phyloP scores from a whole-genome alignment of 23 tunicate species.

The Styela clava region DNA sequence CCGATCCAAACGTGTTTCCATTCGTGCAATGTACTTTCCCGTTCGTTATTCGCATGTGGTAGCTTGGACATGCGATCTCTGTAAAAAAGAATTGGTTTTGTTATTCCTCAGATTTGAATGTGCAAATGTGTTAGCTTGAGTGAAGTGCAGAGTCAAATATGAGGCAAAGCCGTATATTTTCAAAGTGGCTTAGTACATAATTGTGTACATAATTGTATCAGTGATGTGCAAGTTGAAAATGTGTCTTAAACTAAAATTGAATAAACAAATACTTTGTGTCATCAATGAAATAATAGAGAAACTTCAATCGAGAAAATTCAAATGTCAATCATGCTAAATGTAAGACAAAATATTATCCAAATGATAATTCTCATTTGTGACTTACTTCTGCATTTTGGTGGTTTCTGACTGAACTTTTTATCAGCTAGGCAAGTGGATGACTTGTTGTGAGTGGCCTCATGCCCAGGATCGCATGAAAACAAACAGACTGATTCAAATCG shows the following conservation, averaged over 20 bases:
- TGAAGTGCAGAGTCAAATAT: not conserved
- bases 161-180: no score
- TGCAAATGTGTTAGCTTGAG: not conserved
- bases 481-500: constrained; percentile 25
- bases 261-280: no score
- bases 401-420: constrained; percentile 27
- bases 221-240: no score
- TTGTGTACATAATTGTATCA: no score
- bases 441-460: constrained; percentile 17
- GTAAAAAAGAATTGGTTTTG: not conserved
- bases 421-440: constrained; percentile 44
- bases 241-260: no score
- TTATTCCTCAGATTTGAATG: not conserved
- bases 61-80: constrained; percentile 22
- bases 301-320: no score
- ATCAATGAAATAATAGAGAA: no score
- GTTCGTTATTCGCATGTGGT: not conserved
- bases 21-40: constrained; percentile 34
- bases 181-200: no score
- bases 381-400: constrained; percentile 62
- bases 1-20: constrained; percentile 31
- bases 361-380: no score
- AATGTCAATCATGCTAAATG: no score
- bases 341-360: no score
- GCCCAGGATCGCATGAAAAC: constrained; percentile 56